Percentiles rank a stretch among this genome's conserved stretches.
Evolutionary conservation across 2,797 vertebrate genomes (phyloP).

Genomic region (Oceanodroma leucorhoa): DNA sequence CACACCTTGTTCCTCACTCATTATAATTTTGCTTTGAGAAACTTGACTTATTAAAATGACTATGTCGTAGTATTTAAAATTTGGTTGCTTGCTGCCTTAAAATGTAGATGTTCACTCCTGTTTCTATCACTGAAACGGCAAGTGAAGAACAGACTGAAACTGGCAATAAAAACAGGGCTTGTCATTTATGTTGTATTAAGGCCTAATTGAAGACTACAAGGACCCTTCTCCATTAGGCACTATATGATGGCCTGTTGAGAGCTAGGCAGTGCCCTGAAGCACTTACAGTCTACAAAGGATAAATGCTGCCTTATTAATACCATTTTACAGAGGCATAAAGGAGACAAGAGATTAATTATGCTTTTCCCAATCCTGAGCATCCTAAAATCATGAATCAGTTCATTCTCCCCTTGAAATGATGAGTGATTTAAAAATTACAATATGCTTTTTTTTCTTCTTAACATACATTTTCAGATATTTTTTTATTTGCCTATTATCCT

Average conservation of each 20-base stretch:
- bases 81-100: neutral
- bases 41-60: neutral
- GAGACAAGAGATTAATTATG: neutral
- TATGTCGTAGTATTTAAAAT: neutral
- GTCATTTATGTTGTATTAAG: neutral
- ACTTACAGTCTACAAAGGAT: neutral
- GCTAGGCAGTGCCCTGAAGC: neutral
- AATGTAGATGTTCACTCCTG: neutral
- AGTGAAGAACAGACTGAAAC: neutral
- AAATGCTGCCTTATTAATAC: neutral
- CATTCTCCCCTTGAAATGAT: neutral
- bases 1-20: neutral
- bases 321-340: neutral
- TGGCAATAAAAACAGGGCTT: neutral
- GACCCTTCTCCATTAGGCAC: neutral
- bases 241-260: neutral
- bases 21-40: slow-evolving; percentile 8
- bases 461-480: neutral
- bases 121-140: neutral
- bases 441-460: neutral
- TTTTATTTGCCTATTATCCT: neutral
- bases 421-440: neutral
- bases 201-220: neutral
- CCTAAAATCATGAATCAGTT: neutral
- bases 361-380: neutral